Evolutionary conservation across 1,140 invertebrate genomes (phyloP), one percentile per base, ranked within the genome.

Genomic region (Neotoxoptera formosana): DNA sequence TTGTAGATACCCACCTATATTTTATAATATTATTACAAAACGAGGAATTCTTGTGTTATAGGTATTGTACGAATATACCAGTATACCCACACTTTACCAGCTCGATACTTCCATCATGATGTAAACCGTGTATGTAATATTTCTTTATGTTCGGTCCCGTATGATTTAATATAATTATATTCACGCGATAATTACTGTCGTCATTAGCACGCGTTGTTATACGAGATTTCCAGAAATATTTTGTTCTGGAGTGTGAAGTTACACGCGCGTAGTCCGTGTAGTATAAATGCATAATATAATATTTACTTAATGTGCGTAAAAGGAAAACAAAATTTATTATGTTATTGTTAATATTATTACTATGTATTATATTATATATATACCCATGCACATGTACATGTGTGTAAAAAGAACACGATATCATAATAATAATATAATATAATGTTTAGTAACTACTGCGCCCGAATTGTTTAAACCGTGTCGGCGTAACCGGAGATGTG

Each of bases 151-250:
- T 86, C 23, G 83, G 45, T 36, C 41, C 36, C 23, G 9, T 56
- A 41, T 90, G 53, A 90, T 90, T 90, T 90, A 90, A 67, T 67
- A 41, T 36, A 67, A 60, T 67, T 36, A 23, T 90, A 90, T 89
- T 89, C n/a, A 34, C 17, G 17, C n/a, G n/a, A n/a, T 90, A 90
- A 90, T 90, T 90, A 90, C 53, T 90, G 89, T 60, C 36, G 89
- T 56, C 89, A 60, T 90, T 90, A 90, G 51, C 53, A 67, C 36
- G 51, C 25, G 60, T 67, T 67, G 30, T 67, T 67, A 67, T 45
- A 56, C 23, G 25, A 90, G 48, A 90, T 90, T 90, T 41, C 11
- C 25, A 60, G 8, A 41, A 60, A 34, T 41, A 56, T 67, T 36
- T 67, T 41, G 89, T 90, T 90, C 83, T 45, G 41, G 41, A 86